These are phyloP conservation scores for Sebastes nivosus DNA, from an alignment of 2,797 vertebrate genomes.

Conservation along the genomic window DNA sequence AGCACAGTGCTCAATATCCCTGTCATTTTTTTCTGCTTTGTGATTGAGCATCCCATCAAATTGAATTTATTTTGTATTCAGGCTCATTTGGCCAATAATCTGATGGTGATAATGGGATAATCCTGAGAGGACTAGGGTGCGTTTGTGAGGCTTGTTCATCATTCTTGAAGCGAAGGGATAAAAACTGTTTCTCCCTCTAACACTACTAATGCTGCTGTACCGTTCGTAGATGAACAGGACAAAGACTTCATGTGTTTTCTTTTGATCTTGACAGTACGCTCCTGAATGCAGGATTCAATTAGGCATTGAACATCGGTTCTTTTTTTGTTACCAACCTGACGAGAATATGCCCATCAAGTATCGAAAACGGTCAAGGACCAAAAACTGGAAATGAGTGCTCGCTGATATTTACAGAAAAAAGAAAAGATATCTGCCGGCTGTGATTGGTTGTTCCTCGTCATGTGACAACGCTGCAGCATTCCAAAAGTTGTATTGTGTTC, in stretches of 20 bases:
- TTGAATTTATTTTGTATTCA: slow-evolving; percentile 16
- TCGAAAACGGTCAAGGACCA: background rate
- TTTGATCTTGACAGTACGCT: background rate
- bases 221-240: background rate
- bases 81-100: background rate
- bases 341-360: background rate
- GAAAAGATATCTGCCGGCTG: too few species aligned
- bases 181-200: background rate
- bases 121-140: background rate
- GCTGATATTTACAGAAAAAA: background rate
- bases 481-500: too few species aligned
- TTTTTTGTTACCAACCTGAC: background rate
- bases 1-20: background rate
- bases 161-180: background rate
- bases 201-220: background rate
- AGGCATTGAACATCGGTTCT: background rate
- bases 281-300: background rate
- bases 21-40: background rate
- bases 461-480: too few species aligned
- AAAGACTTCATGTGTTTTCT: background rate
- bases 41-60: background rate
- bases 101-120: background rate
- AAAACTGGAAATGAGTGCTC: background rate
- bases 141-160: background rate
- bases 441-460: too few species aligned